Evolutionary conservation across 2,888 invertebrate species (phyloP), one percentile per base, ranked within the genome.

Genomic region (Quadriops clusia): DNA sequence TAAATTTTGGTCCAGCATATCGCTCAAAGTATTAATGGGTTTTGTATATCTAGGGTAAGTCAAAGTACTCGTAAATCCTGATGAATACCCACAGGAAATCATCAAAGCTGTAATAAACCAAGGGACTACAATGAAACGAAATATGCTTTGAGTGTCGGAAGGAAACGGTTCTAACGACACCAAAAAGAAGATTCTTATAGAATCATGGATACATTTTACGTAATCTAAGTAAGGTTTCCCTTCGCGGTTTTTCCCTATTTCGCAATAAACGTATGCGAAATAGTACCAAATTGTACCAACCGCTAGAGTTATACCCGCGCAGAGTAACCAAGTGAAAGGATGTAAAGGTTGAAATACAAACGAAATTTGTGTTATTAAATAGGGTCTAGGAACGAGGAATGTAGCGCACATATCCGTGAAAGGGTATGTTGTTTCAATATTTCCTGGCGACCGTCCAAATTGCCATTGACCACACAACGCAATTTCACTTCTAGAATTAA

Each of bases 381-480:
- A 25, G 11, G 42, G 39, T 23, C 39, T 38, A 7, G 44, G 42
- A 23, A 42, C 42, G 8, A 44, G 30, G 29, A 42, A 44, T 8
- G 44, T 44, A 13, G 24, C 18, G 14, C 44, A 44, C 8, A 28
- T 28, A 29, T 42, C 37, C 15, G 39, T 35, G 17, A 41, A 41
- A 0, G 40, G 42, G 21, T 32, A 24, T 2, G 37, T 33, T 18
- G 33, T 30, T 6, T 21, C 13, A 14, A 36, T 17, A 9, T 12
- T 21, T n/a, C 15, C 17, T 2, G 5, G 11, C n/a, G 21, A 18
- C 6, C 23, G n/a, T 6, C 18, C 23, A 8, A 13, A 9, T 7
- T 14, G 26, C 36, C 36, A 36, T 33, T 30, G 30, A 1, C 33
- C 32, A 16, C 36, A 36, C 9, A 33, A 15, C 5, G 33, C 36